phyloP scores from a whole-genome alignment of 2,888 invertebrate species.

The Hydrotaea cyrtoneurina region DNA sequence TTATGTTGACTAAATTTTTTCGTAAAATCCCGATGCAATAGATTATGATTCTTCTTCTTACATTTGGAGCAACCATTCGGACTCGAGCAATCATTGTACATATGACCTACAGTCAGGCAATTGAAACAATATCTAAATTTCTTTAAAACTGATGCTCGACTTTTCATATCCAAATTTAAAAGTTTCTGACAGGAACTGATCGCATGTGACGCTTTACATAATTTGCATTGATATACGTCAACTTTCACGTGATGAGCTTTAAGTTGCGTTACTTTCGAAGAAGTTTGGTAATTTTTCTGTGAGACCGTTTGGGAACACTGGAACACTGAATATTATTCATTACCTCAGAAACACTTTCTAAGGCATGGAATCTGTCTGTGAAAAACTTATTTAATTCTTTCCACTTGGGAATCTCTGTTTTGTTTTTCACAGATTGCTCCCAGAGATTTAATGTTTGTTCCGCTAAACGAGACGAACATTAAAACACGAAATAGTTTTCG shows the following conservation, averaged over 20 bases:
- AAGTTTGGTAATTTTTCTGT: not conserved
- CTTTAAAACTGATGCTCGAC: too few relatives aligned
- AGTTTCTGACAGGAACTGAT: slow-evolving; percentile 2
- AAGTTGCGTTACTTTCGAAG: not conserved
- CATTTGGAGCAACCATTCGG: not conserved
- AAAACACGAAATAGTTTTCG: too few relatives aligned
- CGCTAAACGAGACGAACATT: too few relatives aligned
- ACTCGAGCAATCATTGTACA: slow-evolving; percentile 20
- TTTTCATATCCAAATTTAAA: too few relatives aligned
- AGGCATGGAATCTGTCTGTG: too few relatives aligned
- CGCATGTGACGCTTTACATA: slow-evolving; percentile 16
- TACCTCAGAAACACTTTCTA: too few relatives aligned
- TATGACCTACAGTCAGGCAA: slow-evolving; percentile 22
- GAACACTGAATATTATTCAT: too few relatives aligned
- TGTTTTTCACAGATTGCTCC: too few relatives aligned
- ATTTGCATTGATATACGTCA: not conserved
- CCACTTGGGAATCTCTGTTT: too few relatives aligned
- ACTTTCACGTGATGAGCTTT: slow-evolving; percentile 21
- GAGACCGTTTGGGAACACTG: not conserved
- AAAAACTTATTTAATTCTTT: too few relatives aligned
- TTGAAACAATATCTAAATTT: slow-evolving; percentile 10
- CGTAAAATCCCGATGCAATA: slow-evolving; percentile 5
- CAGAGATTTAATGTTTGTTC: too few relatives aligned
- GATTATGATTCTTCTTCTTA: not conserved
- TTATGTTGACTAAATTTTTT: too few relatives aligned